Evolutionary conservation across 2,888 invertebrate genomes (phyloP).

Genomic region (Myopa testacea): DNA sequence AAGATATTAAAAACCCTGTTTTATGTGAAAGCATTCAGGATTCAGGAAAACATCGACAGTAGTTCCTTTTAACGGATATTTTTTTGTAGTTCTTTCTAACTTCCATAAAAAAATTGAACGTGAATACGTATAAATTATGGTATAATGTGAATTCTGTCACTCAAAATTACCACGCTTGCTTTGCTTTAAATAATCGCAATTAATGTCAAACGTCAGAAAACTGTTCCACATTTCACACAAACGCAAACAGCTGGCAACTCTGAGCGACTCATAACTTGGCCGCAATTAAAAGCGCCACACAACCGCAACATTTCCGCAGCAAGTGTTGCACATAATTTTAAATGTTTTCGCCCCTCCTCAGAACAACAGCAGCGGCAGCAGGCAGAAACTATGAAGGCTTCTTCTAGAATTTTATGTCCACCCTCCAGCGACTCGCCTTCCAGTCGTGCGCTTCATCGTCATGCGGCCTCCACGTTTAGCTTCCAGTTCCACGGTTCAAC

Average conservation of each 20-base stretch:
- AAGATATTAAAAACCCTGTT: too few relatives aligned
- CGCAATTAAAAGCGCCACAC: slow-evolving; percentile 15
- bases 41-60: too few relatives aligned
- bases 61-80: background rate
- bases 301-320: slow-evolving; percentile 14
- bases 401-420: background rate
- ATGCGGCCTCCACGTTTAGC: too few relatives aligned
- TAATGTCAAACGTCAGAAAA: background rate
- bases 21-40: too few relatives aligned
- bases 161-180: too few relatives aligned
- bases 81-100: too few relatives aligned
- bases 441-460: background rate
- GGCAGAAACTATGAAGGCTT: background rate
- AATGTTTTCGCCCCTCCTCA: background rate
- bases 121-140: too few relatives aligned
- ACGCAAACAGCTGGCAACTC: background rate
- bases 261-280: slow-evolving; percentile 4
- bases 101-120: too few relatives aligned
- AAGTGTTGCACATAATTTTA: slow-evolving; percentile 26
- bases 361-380: background rate
- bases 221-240: background rate
- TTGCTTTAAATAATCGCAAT: background rate
- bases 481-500: too few relatives aligned
- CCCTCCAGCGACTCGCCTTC: background rate
- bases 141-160: too few relatives aligned